phyloP scores from a whole-genome alignment of 2,113 vertebrate genomes.

The Phalacrocorax pelagicus region DNA sequence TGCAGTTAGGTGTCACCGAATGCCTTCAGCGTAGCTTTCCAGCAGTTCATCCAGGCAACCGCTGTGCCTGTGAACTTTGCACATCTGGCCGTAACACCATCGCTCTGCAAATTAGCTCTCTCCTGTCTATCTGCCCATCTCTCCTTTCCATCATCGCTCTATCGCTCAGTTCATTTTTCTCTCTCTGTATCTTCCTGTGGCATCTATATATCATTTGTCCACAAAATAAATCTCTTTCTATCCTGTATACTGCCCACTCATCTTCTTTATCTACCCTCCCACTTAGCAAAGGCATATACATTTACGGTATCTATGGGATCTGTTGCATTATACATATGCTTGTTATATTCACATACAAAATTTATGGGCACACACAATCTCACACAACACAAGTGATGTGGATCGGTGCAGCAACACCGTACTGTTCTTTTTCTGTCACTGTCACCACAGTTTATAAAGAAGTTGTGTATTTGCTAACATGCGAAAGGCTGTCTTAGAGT shows the following conservation, averaged over 20 bases:
- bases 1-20: not conserved
- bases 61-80: slow-evolving; percentile 38
- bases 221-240: slow-evolving; percentile 64
- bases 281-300: slow-evolving; percentile 71
- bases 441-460: slow-evolving; percentile 30
- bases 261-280: slow-evolving; percentile 77
- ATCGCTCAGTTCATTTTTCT: not conserved
- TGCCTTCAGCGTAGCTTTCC: not conserved
- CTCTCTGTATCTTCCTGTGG: slow-evolving; percentile 12
- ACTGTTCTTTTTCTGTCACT: slow-evolving; percentile 51
- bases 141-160: not conserved
- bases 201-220: slow-evolving; percentile 55
- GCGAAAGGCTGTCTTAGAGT: not conserved
- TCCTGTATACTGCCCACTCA: slow-evolving; percentile 65
- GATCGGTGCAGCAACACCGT: slow-evolving; percentile 15
- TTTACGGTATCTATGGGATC: slow-evolving; percentile 72
- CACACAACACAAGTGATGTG: slow-evolving; percentile 34
- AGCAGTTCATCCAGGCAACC: not conserved
- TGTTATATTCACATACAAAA: slow-evolving; percentile 50
- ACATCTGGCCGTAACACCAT: slow-evolving; percentile 33
- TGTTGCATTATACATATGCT: slow-evolving; percentile 68
- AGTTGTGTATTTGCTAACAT: slow-evolving; percentile 13
- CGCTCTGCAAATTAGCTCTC: not conserved
- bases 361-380: slow-evolving; percentile 51
- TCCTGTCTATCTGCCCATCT: slow-evolving; percentile 32